phyloP scores from a whole-genome alignment of 92 coral and sea anemone genomes.

The Siderastrea radians region DNA sequence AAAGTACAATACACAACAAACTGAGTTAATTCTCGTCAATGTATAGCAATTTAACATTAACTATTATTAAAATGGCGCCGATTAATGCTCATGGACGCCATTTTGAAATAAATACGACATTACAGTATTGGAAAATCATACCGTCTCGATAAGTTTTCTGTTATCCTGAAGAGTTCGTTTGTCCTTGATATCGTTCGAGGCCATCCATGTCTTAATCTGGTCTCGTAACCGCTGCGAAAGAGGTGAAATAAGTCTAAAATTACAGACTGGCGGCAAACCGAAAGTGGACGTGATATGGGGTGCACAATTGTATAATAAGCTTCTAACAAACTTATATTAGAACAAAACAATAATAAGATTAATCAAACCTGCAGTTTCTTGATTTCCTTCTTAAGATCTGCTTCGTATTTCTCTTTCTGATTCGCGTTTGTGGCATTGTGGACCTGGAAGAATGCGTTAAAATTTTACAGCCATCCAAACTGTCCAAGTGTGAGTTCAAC shows the following conservation, averaged over 20 bases:
- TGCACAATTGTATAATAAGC: slow-evolving; percentile 11
- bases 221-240: slow-evolving; percentile 94
- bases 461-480: slow-evolving; percentile 40
- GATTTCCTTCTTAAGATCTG: slow-evolving; percentile 99
- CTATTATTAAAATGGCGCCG: slow-evolving; percentile 20
- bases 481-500: slow-evolving; percentile 53
- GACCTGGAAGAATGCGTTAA: slow-evolving; percentile 77
- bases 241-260: slow-evolving; percentile 14
- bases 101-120: slow-evolving; percentile 16
- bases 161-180: slow-evolving; percentile 91
- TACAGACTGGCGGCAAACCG: slow-evolving; percentile 45
- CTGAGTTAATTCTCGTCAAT: slow-evolving; percentile 10
- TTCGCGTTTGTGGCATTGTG: slow-evolving; percentile 99
- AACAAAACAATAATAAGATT: slow-evolving; percentile 34
- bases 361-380: slow-evolving; percentile 94
- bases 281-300: slow-evolving; percentile 31
- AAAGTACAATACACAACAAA: not conserved
- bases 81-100: slow-evolving; percentile 31
- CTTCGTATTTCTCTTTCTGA: slow-evolving; percentile 99
- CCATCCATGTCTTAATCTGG: slow-evolving; percentile 99
- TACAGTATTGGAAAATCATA: slow-evolving; percentile 43
- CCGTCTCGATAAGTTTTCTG: slow-evolving; percentile 99
- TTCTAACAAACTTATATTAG: slow-evolving; percentile 15
- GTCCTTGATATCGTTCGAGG: slow-evolving; percentile 98
- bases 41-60: not conserved